Evolutionary conservation across 2,113 vertebrate species (phyloP).

Genomic region (Cranoglanis bouderius): DNA sequence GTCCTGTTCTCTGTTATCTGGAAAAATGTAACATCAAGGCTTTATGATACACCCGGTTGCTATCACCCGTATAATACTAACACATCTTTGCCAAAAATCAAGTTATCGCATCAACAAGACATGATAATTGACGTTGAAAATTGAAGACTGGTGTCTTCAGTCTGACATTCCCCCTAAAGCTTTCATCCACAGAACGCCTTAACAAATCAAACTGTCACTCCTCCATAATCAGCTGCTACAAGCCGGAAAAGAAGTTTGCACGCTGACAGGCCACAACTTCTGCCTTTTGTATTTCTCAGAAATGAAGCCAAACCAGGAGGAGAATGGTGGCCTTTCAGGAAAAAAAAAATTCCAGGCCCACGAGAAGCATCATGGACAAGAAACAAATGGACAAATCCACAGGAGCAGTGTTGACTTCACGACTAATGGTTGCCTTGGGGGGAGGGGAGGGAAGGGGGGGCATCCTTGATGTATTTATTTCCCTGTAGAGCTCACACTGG

Average conservation of each 20-base stretch:
- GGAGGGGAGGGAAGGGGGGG: conserved; percentile 66
- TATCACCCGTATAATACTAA: conserved; percentile 9
- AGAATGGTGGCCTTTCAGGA: conserved; percentile 33
- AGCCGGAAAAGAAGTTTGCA: conserved; percentile 9
- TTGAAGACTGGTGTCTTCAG: conserved; percentile 28
- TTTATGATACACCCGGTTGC: conserved; percentile 3
- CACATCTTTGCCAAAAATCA: conserved; percentile 29
- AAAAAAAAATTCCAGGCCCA: conserved; percentile 47
- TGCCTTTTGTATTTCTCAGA: conserved; percentile 17
- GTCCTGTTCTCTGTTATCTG: conserved; percentile 20
- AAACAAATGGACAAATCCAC: conserved; percentile 73
- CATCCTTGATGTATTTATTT: conserved; percentile 79
- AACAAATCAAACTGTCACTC: conserved; percentile 26
- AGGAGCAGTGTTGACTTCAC: conserved; percentile 69
- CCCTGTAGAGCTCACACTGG: conserved; percentile 77
- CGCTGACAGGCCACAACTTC: conserved; percentile 16
- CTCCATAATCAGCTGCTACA: neutral
- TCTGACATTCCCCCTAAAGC: conserved; percentile 38
- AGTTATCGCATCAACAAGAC: conserved; percentile 29
- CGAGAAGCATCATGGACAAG: conserved; percentile 64
- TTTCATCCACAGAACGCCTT: conserved; percentile 24
- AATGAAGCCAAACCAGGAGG: conserved; percentile 22
- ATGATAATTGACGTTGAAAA: conserved; percentile 38
- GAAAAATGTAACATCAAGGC: conserved; percentile 1
- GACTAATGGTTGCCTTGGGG: conserved; percentile 70